These are phyloP conservation scores for Porites lobata DNA, from an alignment of 92 coral and sea anemone genomes.

Conservation along the genomic window DNA sequence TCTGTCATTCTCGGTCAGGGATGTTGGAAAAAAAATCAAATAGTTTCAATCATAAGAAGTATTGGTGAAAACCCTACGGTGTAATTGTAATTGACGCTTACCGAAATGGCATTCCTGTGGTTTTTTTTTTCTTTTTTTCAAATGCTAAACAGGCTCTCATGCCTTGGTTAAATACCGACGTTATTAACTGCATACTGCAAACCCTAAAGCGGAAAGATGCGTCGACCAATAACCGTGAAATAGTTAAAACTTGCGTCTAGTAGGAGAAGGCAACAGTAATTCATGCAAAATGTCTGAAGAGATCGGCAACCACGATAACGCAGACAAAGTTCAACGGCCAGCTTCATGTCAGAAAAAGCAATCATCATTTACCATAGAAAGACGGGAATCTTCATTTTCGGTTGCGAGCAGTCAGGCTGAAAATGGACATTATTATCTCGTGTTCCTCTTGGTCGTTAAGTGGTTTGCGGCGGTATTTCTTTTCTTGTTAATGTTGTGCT, in stretches of 20 bases:
- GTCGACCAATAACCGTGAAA: neutral
- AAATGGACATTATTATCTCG: neutral
- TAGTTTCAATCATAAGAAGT: no score
- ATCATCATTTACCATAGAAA: conserved; percentile 4
- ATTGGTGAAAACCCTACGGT: no score
- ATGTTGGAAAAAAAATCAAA: no score
- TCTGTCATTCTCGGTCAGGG: no score
- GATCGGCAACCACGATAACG: neutral
- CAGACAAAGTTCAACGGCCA: neutral
- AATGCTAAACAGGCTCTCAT: no score
- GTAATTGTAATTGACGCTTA: no score
- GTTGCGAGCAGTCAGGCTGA: neutral
- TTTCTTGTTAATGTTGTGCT: neutral
- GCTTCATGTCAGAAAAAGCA: neutral
- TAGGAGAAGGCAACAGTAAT: neutral
- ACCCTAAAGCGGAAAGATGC: neutral
- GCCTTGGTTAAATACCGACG: no score
- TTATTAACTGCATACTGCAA: no score
- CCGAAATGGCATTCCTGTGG: no score
- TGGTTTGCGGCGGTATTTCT: conserved; percentile 25
- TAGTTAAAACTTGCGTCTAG: neutral
- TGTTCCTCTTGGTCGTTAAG: conserved; percentile 9
- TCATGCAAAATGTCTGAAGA: neutral
- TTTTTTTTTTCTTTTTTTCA: no score
- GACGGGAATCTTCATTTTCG: conserved; percentile 23